Base-by-base conservation (phyloP, 2,888 invertebrate species). In the Gryllus longicercus region DNA sequence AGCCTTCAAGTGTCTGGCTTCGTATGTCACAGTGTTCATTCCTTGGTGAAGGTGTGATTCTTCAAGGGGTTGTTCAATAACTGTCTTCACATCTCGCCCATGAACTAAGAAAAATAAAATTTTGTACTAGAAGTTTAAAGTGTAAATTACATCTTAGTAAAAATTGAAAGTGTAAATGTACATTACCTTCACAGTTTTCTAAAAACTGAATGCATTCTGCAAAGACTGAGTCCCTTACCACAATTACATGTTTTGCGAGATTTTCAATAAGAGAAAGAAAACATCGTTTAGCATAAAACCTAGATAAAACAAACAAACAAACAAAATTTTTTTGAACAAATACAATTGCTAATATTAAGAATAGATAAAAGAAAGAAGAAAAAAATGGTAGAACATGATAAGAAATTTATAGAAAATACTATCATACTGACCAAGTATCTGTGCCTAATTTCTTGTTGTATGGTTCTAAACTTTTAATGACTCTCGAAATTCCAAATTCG, bases 401-500 rank as follows among this genome's bases (percentile, higher is more conserved):
- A 18, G n/a, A 63, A 63, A 63, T n/a, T 8, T 63, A 16, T 14
- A 10, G 63, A 63, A 63, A 63, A 38, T 38, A 38, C 38, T 50
- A 74, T 38, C 38, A 38, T 77, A 82, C 83, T 81, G 84, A 87
- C 99, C 99, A 99, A 4, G 99, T 99, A 86, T 99, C 99, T 0
- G 98, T 97, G 21, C 99, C 98, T 12, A 99, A 90, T 86, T 98
- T 95, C 87, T 96, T 96, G 85, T 95, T 94, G 85, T 95, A 96
- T 0, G 97, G 97, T 85, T 97, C 96, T 81, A 99, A 88, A 74
- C 98, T 98, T 87, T 99, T 98, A 85, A 99, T 97, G 0, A 99
- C 96, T 82, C 99, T 90, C 0, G 98, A 97, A 84, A 99, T 95
- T 1, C 99, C 99, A 88, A 99, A 99, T 87, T 99, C 99, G 85